These are phyloP conservation scores for Lophotriccus pileatus DNA, from an alignment of 2,797 vertebrate species.

Conservation along the genomic window DNA sequence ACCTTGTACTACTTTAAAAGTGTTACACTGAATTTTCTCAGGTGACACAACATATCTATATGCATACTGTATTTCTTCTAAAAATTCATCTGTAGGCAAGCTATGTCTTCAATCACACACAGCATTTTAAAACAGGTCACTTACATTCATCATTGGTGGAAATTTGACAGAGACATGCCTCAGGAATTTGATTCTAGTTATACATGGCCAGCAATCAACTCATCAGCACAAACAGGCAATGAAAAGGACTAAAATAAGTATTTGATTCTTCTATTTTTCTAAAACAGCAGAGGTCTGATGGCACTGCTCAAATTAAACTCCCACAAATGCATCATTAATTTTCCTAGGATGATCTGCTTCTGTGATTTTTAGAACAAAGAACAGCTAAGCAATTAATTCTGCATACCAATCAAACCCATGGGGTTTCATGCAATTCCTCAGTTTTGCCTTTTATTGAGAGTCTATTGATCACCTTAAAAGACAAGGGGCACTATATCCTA, in stretches of 20 bases:
- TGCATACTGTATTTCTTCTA: background rate
- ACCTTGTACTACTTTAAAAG: background rate
- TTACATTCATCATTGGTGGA: background rate
- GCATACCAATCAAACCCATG: background rate
- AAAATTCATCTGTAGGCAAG: background rate
- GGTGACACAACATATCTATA: background rate
- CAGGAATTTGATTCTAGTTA: background rate
- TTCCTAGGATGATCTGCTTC: background rate
- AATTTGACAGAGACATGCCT: background rate
- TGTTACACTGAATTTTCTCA: background rate
- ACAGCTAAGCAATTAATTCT: background rate
- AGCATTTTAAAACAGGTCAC: background rate
- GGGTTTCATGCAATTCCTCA: background rate
- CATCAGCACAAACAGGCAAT: background rate
- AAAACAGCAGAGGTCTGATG: background rate
- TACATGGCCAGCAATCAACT: rapidly evolving
- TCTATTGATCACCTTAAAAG: background rate
- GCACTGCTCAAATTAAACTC: background rate
- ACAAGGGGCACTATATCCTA: background rate
- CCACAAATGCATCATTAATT: background rate
- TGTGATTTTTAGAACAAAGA: background rate
- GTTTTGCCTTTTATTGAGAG: background rate
- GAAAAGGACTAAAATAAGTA: background rate
- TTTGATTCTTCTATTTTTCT: background rate
- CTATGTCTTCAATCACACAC: background rate